A percentile compares a stretch with the other conserved stretches of the same genome.
Evolutionary conservation across 2,888 invertebrate genomes (phyloP).

Genomic region (Shargacucullia verbasci): DNA sequence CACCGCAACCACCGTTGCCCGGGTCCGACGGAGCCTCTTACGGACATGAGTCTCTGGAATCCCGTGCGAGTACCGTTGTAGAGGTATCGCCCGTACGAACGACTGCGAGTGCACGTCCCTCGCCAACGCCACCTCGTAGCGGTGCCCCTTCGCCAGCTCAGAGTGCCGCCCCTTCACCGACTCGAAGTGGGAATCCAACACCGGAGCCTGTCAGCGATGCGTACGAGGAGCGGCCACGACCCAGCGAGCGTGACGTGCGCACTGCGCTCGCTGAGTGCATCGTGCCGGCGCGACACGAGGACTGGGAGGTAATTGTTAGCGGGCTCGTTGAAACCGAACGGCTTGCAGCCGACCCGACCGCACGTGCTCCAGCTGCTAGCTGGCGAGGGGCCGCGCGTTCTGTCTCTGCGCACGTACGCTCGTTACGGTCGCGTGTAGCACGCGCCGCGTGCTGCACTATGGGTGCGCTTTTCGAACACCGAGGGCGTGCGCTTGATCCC

Average conservation of each 20-base stretch:
- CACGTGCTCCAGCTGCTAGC: conserved; percentile 91
- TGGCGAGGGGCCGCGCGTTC: conserved; percentile 91
- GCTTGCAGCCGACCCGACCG: conserved; percentile 91
- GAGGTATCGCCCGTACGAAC: conserved; percentile 37
- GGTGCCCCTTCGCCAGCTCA: conserved; percentile 63
- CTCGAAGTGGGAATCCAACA: conserved; percentile 66
- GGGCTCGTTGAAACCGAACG: conserved; percentile 92
- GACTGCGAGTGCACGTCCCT: conserved; percentile 31
- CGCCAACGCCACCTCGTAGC: conserved; percentile 61
- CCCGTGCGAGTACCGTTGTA: conserved; percentile 43
- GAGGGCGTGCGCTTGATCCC: conserved; percentile 89
- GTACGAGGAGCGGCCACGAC: conserved; percentile 58
- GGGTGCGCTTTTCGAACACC: conserved; percentile 93
- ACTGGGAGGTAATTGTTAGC: conserved; percentile 94
- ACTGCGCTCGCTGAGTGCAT: conserved; percentile 79
- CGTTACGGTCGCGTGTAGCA: conserved; percentile 97
- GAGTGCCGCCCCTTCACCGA: conserved; percentile 62
- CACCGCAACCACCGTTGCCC: conserved; percentile 17
- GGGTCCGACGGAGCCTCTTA: conserved; percentile 22
- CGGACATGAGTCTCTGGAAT: conserved; percentile 43
- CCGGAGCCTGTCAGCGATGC: conserved; percentile 66
- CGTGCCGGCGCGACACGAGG: conserved; percentile 90
- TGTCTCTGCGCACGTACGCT: conserved; percentile 94
- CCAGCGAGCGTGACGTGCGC: conserved; percentile 75
- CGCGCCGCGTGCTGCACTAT: conserved; percentile 95